Conservation (phyloP, 2,888 invertebrate species). For the Heliconius hortense region DNA sequence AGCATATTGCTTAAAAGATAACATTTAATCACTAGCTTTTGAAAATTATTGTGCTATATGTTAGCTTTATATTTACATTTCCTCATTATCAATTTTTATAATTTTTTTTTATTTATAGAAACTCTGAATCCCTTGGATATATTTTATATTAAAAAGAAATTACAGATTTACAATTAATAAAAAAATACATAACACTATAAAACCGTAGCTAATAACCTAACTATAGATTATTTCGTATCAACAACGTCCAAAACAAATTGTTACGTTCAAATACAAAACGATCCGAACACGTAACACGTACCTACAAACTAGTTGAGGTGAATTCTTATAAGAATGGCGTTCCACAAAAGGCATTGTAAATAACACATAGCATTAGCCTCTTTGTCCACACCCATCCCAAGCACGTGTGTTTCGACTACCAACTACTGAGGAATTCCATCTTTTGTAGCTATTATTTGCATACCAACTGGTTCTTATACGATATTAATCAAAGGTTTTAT, state of each 20-base stretch:
- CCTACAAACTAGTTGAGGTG: conserved; percentile 30
- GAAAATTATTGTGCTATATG: neutral
- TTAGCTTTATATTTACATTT: neutral
- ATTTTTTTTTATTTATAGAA: neutral
- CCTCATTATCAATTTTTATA: neutral
- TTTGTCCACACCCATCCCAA: conserved; percentile 66
- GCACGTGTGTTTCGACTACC: conserved; percentile 78
- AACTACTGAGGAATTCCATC: conserved; percentile 68
- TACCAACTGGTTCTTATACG: conserved; percentile 80
- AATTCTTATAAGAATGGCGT: conserved; percentile 57
- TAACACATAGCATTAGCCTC: conserved; percentile 72
- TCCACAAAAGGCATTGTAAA: conserved; percentile 67
- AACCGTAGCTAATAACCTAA: neutral
- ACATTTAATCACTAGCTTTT: neutral
- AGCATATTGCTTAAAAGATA: neutral
- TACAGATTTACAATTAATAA: neutral
- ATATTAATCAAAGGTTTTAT: conserved; percentile 83
- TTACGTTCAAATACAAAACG: conserved; percentile 24
- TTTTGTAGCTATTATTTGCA: conserved; percentile 77
- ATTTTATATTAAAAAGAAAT: neutral
- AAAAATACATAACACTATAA: neutral
- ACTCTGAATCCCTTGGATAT: neutral
- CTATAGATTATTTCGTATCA: neutral
- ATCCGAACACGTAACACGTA: conserved; percentile 7
- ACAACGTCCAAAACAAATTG: conserved; percentile 25